Evolutionary conservation across 2,888 invertebrate species (phyloP).

Genomic region (Gastrophysa polygoni): DNA sequence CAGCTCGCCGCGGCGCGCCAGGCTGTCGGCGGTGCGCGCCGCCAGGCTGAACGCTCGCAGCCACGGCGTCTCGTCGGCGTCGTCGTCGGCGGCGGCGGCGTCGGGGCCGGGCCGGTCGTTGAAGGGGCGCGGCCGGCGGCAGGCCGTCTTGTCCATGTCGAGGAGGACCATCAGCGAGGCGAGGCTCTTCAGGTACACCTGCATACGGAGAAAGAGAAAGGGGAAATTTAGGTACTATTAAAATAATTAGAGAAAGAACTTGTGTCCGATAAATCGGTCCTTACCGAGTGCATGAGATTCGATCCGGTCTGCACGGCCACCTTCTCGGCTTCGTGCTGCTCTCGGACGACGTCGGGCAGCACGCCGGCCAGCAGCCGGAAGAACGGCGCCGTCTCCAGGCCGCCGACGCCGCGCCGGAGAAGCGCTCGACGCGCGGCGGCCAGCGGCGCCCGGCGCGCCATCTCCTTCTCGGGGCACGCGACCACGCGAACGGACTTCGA

Average conservation of each 20-base stretch:
- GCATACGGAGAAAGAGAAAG: background rate
- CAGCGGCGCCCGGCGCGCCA: slow-evolving; percentile 58
- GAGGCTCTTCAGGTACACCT: slow-evolving; percentile 63
- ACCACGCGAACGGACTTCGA: slow-evolving; percentile 62
- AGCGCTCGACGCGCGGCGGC: slow-evolving; percentile 61
- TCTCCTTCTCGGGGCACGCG: slow-evolving; percentile 58
- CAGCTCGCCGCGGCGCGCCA: slow-evolving; percentile 60
- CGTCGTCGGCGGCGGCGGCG: slow-evolving; percentile 60
- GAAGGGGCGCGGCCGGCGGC: slow-evolving; percentile 59
- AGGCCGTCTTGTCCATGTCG: slow-evolving; percentile 62
- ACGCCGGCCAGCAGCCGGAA: slow-evolving; percentile 59
- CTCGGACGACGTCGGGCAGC: slow-evolving; percentile 60
- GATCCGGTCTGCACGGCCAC: slow-evolving; percentile 64
- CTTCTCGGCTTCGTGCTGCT: slow-evolving; percentile 65
- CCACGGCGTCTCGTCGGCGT: no score
- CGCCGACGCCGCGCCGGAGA: slow-evolving; percentile 61
- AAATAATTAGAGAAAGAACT: no score
- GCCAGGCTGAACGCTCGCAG: slow-evolving; percentile 63
- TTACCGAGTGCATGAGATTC: slow-evolving; percentile 63
- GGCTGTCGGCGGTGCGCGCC: slow-evolving; percentile 62
- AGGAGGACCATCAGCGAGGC: slow-evolving; percentile 63
- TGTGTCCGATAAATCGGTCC: background rate
- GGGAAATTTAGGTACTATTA: no score
- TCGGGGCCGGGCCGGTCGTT: slow-evolving; percentile 56
- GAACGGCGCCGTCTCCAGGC: slow-evolving; percentile 62